These are phyloP conservation scores for Anastrepha ludens DNA, from an alignment of 1,140 invertebrate species.

Conservation along the genomic window DNA sequence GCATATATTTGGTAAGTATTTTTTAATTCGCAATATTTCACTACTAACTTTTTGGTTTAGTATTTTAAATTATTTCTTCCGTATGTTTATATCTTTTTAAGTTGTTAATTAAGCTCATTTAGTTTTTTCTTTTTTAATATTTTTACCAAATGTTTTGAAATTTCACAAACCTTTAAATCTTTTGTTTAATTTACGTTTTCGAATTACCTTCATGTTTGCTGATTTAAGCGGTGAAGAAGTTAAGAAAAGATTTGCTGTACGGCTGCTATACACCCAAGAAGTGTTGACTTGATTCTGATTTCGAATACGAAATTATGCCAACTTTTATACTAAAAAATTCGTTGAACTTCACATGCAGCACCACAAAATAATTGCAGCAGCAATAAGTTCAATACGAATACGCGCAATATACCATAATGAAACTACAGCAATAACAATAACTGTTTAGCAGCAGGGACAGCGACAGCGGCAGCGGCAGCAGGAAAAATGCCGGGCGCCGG, in stretches of 20 bases:
- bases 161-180: constrained; percentile 59
- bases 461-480: not conserved
- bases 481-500: constrained; percentile 20
- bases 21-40: too few species aligned
- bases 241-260: constrained; percentile 59
- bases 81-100: too few species aligned
- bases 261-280: constrained; percentile 60
- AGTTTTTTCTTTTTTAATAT: too few species aligned
- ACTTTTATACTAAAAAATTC: constrained; percentile 68
- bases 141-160: too few species aligned
- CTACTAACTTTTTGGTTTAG: too few species aligned
- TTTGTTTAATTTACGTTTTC: too few species aligned
- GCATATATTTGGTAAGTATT: too few species aligned
- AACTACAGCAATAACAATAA: not conserved
- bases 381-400: constrained; percentile 14
- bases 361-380: constrained; percentile 34
- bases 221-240: constrained; percentile 61
- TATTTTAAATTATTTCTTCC: too few species aligned
- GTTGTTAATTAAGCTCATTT: too few species aligned
- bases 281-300: constrained; percentile 74
- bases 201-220: constrained; percentile 71
- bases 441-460: not conserved
- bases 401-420: not conserved
- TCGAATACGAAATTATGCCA: constrained; percentile 72
- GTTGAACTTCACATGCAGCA: constrained; percentile 37